These are phyloP conservation scores for Epinephelus cyanopodus DNA, from an alignment of 2,113 vertebrate genomes.

Conservation along the genomic window DNA sequence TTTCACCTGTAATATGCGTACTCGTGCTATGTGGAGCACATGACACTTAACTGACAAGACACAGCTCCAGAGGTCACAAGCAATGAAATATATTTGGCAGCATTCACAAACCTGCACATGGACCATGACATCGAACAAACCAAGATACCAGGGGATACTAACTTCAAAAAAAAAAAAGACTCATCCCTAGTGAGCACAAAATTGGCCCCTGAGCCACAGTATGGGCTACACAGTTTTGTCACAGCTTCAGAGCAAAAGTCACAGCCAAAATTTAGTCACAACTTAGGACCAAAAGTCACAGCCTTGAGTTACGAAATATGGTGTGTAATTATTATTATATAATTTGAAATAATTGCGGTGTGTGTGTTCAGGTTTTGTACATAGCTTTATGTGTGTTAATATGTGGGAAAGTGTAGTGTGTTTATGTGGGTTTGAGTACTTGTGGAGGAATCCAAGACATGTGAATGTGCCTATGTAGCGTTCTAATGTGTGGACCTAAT, in stretches of 20 bases:
- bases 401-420: not conserved
- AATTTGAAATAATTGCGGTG: not conserved
- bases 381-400: not conserved
- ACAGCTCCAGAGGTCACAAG: not conserved
- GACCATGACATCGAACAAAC: not conserved
- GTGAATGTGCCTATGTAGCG: not conserved
- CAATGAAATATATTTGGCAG: not conserved
- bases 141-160: not conserved
- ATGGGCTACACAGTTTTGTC: constrained; percentile 11
- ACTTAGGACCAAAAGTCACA: constrained; percentile 4
- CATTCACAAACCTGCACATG: not conserved
- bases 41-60: not conserved
- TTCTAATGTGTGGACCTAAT: constrained; percentile 4
- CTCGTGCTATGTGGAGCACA: not conserved
- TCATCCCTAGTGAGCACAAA: not conserved
- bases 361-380: not conserved
- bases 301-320: constrained; percentile 9
- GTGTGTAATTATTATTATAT: not conserved
- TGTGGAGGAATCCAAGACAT: constrained; percentile 4
- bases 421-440: not conserved
- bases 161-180: not conserved
- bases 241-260: not conserved
- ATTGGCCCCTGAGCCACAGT: not conserved
- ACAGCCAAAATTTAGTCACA: constrained; percentile 3
- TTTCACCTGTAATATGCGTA: constrained; percentile 43